Conservation (phyloP, 2,113 vertebrate genomes). For the Larimichthys crocea region DNA sequence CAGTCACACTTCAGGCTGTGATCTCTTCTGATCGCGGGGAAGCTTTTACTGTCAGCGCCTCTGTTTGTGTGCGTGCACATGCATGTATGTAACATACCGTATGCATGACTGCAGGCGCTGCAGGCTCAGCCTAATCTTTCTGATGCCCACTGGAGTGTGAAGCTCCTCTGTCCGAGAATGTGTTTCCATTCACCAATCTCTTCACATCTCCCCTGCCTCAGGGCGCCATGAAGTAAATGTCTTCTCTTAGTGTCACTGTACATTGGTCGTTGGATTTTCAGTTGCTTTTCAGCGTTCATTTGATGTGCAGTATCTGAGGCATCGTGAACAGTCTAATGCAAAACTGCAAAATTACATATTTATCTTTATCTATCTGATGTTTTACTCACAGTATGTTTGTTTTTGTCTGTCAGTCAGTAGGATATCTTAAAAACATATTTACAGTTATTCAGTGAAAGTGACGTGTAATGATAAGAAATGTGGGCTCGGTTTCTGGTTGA, state of each 20-base stretch:
- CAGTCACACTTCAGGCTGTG: slow-evolving; percentile 44
- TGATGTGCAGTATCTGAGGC: neutral
- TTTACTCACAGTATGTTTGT: neutral
- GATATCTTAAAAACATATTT: neutral
- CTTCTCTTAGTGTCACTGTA: slow-evolving; percentile 7
- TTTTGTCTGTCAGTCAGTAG: neutral
- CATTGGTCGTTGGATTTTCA: neutral
- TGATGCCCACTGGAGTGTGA: slow-evolving; percentile 67
- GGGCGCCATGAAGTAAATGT: slow-evolving; percentile 10
- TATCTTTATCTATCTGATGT: neutral
- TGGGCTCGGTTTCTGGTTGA: neutral
- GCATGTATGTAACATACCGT: slow-evolving; percentile 20
- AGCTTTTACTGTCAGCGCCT: slow-evolving; percentile 31
- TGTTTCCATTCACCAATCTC: slow-evolving; percentile 55
- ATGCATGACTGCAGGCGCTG: slow-evolving; percentile 60
- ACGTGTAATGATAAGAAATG: neutral
- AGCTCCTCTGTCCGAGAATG: slow-evolving; percentile 51
- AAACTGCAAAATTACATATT: neutral
- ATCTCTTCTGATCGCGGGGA: slow-evolving; percentile 44
- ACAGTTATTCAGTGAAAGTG: too few species aligned
- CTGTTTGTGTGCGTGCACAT: slow-evolving; percentile 22
- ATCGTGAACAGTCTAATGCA: neutral
- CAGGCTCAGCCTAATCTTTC: slow-evolving; percentile 56
- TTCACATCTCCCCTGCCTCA: slow-evolving; percentile 39
- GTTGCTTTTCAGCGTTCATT: neutral